Evolutionary conservation across 1,140 invertebrate species (phyloP).

Genomic region (Formica exsecta): DNA sequence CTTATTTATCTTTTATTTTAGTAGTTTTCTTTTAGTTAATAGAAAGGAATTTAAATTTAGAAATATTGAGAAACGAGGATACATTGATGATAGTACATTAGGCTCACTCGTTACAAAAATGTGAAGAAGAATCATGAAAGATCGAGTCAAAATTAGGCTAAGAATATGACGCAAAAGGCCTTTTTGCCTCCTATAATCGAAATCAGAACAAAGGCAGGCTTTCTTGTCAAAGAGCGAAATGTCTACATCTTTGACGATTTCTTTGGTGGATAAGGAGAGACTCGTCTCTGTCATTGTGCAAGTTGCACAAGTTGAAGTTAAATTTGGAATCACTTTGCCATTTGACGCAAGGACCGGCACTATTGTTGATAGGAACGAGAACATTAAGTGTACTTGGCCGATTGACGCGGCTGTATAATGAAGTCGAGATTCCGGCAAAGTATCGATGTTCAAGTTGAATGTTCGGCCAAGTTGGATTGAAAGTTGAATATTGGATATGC

Average conservation of each 20-base stretch:
- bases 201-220: constrained; percentile 79
- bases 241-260: constrained; percentile 60
- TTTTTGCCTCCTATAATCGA: constrained; percentile 80
- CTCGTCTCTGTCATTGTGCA: constrained; percentile 41
- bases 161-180: constrained; percentile 60
- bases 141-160: constrained; percentile 2
- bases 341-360: constrained; percentile 33
- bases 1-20: constrained; percentile 11
- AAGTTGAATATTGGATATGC: constrained; percentile 60
- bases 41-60: background rate
- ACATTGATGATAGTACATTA: constrained; percentile 31
- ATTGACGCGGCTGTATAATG: constrained; percentile 60
- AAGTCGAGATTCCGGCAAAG: constrained; percentile 13
- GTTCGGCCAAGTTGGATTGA: constrained; percentile 52
- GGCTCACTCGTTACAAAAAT: background rate
- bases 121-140: constrained; percentile 26
- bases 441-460: constrained; percentile 45
- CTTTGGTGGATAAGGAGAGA: constrained; percentile 52
- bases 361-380: constrained; percentile 51
- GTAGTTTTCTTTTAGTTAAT: no score
- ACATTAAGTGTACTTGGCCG: constrained; percentile 58
- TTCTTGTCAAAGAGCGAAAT: constrained; percentile 65
- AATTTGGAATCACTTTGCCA: constrained; percentile 51
- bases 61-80: constrained; percentile 35
- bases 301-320: constrained; percentile 52